These are phyloP conservation scores for Bufo gargarizans DNA, from an alignment of 2,113 vertebrate species.

Conservation along the genomic window DNA sequence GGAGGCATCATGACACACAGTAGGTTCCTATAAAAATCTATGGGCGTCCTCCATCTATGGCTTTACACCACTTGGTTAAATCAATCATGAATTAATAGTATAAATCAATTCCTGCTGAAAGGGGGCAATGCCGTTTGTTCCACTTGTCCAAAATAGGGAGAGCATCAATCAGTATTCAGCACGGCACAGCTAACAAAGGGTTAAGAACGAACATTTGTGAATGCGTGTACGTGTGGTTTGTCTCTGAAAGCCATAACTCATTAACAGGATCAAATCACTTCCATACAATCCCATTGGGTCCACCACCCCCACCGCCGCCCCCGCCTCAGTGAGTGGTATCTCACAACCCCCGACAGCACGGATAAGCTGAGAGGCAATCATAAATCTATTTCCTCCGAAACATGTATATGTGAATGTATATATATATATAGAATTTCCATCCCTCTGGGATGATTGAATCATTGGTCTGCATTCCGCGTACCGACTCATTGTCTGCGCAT, in stretches of 20 bases:
- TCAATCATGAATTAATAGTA: too few species aligned
- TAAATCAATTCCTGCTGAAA: too few species aligned
- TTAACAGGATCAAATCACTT: conserved; percentile 20
- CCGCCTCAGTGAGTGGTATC: background rate
- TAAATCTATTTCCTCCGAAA: conserved; percentile 19
- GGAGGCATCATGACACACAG: too few species aligned
- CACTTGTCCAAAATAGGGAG: too few species aligned
- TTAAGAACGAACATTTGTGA: background rate
- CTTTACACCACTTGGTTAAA: too few species aligned
- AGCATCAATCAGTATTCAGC: too few species aligned
- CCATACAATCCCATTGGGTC: conserved; percentile 19
- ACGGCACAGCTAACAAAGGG: background rate
- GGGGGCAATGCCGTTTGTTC: too few species aligned
- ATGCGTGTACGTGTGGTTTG: background rate
- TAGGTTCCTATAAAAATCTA: too few species aligned
- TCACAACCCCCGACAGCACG: background rate
- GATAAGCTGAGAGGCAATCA: conserved; percentile 28
- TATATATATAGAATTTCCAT: conserved; percentile 6
- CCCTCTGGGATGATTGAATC: conserved; percentile 36
- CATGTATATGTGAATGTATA: conserved; percentile 26
- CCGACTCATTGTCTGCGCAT: background rate
- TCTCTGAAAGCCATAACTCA: background rate
- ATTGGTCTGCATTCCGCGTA: conserved; percentile 11
- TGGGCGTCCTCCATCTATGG: too few species aligned
- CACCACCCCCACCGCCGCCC: background rate